Percentiles rank a stretch among this genome's conserved stretches.
Evolutionary conservation across 2,797 vertebrate genomes (phyloP).

Genomic region (Thalassophryne amazonica): DNA sequence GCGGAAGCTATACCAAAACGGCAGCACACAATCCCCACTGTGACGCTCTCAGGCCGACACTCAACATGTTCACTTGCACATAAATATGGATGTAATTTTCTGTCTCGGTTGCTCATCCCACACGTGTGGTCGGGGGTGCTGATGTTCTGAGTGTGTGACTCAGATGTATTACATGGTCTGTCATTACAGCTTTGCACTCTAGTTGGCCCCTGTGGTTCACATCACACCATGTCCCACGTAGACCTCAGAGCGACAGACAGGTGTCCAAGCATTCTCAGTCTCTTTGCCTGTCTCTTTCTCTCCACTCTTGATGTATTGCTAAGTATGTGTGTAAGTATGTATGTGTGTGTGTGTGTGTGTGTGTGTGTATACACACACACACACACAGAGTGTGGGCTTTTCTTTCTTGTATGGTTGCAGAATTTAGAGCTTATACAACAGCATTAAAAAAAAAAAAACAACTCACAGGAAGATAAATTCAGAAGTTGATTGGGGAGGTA

Average conservation of each 20-base stretch:
- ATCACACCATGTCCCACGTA: slow-evolving; percentile 53
- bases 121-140: slow-evolving; percentile 37
- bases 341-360: too few species aligned
- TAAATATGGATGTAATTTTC: slow-evolving; percentile 35
- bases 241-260: slow-evolving; percentile 37
- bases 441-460: too few species aligned
- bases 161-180: slow-evolving; percentile 68
- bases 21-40: slow-evolving; percentile 23
- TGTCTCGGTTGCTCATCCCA: slow-evolving; percentile 14
- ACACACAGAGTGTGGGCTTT: too few species aligned
- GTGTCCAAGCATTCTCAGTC: slow-evolving; percentile 25
- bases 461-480: too few species aligned
- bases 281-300: slow-evolving; percentile 14
- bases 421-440: too few species aligned
- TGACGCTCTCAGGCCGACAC: slow-evolving; percentile 28
- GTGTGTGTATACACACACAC: too few species aligned
- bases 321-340: too few species aligned
- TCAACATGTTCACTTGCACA: slow-evolving; percentile 17
- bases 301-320: too few species aligned
- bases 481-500: too few species aligned
- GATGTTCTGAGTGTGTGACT: slow-evolving; percentile 61
- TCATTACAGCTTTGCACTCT: slow-evolving; percentile 63
- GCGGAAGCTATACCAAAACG: slow-evolving; percentile 36
- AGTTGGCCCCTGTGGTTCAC: slow-evolving; percentile 44
- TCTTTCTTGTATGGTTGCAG: too few species aligned